Evolutionary conservation across 1,140 invertebrate species (phyloP), one percentile per base, ranked within the genome.

Genomic region (Drosophila seguyi): DNA sequence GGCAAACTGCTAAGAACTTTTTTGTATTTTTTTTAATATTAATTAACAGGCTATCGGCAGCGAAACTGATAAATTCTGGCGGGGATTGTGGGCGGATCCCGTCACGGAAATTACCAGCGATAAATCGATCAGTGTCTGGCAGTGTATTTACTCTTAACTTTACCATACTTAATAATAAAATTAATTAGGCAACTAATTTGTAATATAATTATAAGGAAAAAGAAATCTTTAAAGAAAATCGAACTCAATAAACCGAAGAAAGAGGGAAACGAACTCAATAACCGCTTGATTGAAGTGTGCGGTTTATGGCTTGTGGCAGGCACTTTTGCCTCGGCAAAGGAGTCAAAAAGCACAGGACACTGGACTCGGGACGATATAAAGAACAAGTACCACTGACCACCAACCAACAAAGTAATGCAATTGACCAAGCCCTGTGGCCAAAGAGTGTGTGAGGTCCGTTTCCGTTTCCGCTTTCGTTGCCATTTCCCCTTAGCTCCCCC

Each of bases 1-100:
- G 74, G 74, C 73, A 77, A 76, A 56, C 36, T 77, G 73, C 22
- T 77, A 77, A 77, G 74, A 77, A 77, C 29, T 77, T 76, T 68
- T 16, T 16, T 14, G 74, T 55, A 76, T 76, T 77, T 76, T 68
- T 16, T 16, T 14, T 73, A 59, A 76, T 76, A 76, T 76, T 76
- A 76, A 76, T 76, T 76, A 76, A 62, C 73, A 59, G 36, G 13
- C 29, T 77, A 77, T 77, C 62, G 59, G 31, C 41, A 5, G 48
- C 29, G 11, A 68, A 42, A 42, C 62, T 72, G 74, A 77, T 77
- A 68, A 76, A 57, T 67, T 34, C 6, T 11, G n/a, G 18, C 18
- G 34, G 42, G 13, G 25, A 4, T 25, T 8, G 29, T 52, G 61
- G 42, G 72, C 25, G 53, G 39, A 58, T 56, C 14, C 39, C 13